Conservation (phyloP, 2,797 vertebrate genomes). For the Valencia hispanica region DNA sequence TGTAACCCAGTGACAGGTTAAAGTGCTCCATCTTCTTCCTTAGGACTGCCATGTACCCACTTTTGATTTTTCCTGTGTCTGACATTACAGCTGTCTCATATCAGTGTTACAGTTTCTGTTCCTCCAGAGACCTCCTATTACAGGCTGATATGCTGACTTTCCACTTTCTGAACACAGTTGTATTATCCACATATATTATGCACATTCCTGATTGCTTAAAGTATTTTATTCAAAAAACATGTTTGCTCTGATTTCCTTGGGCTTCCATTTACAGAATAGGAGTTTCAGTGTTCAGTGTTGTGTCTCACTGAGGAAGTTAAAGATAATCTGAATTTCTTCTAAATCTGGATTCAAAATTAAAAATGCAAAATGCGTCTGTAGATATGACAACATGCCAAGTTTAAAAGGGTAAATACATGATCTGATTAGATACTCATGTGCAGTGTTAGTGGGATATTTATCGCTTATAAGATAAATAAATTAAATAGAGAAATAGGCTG, state of each 20-base stretch:
- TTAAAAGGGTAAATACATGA: not conserved
- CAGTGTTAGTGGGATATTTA: not conserved
- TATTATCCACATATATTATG: not conserved
- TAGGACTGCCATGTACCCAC: not conserved
- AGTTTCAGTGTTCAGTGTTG: no score
- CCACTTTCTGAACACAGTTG: constrained; percentile 11
- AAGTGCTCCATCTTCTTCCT: not conserved
- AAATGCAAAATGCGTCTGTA: not conserved
- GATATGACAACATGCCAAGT: not conserved
- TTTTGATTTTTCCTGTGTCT: constrained; percentile 13
- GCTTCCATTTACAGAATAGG: not conserved
- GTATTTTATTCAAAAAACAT: not conserved
- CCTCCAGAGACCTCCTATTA: constrained; percentile 36
- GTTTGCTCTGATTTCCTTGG: not conserved
- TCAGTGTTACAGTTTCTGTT: constrained; percentile 30
- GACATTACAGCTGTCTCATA: constrained; percentile 32
- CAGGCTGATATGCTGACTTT: constrained; percentile 26
- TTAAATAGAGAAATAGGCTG: not conserved
- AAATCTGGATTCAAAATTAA: not conserved
- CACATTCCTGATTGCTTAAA: not conserved
- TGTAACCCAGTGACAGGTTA: constrained; percentile 12
- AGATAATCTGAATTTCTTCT: not conserved
- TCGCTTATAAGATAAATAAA: not conserved
- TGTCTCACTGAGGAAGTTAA: not conserved
- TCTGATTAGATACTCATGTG: not conserved